Conservation (phyloP, 2,888 invertebrate species). For the Tuta absoluta region DNA sequence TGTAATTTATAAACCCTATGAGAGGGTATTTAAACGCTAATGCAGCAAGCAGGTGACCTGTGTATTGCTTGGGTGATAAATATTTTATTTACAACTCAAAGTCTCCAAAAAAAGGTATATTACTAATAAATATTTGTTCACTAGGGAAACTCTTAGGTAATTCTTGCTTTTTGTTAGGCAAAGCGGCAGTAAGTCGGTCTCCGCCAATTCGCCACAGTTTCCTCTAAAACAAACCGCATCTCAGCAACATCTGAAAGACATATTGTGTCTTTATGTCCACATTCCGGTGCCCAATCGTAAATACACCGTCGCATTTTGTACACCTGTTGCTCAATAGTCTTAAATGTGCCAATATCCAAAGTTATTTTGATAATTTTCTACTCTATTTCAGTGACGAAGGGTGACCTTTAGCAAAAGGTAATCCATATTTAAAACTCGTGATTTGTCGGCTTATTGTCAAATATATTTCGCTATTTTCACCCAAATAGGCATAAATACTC, state of each 20-base stretch:
- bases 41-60: too few relatives aligned
- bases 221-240: neutral
- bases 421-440: too few relatives aligned
- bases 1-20: too few relatives aligned
- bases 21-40: too few relatives aligned
- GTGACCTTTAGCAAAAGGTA: neutral
- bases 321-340: neutral
- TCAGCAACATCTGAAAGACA: neutral
- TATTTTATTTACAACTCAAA: too few relatives aligned
- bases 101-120: too few relatives aligned
- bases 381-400: too few relatives aligned
- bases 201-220: neutral
- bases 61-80: too few relatives aligned
- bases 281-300: neutral
- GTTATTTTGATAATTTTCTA: neutral
- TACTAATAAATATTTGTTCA: too few relatives aligned
- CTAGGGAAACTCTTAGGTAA: neutral
- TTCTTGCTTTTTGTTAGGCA: neutral
- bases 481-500: too few relatives aligned
- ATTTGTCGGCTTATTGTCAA: too few relatives aligned
- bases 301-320: neutral
- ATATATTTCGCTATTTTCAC: too few relatives aligned
- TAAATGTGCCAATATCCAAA: neutral
- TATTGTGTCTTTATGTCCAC: neutral
- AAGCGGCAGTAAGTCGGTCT: neutral